phyloP scores from a whole-genome alignment of 2,888 invertebrate genomes.

The Silvanus unidentatus region DNA sequence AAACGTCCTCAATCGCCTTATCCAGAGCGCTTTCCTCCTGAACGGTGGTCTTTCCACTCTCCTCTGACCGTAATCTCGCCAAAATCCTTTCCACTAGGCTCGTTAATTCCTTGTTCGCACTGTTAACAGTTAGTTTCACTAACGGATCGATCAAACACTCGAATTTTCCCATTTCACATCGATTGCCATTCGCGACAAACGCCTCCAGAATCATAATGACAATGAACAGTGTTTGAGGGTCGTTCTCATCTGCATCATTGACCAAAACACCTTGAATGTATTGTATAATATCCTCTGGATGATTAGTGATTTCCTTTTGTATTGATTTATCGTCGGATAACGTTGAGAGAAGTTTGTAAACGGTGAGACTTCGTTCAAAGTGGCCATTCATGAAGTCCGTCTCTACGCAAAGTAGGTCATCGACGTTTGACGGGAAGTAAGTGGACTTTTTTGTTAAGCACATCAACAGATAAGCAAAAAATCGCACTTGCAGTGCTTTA shows the following conservation, averaged over 20 bases:
- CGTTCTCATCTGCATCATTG: conserved; percentile 26
- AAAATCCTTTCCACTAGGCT: conserved; percentile 28
- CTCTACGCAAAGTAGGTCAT: conserved; percentile 42
- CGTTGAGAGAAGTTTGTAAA: conserved; percentile 51
- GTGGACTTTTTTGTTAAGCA: conserved; percentile 33
- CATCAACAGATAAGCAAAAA: conserved; percentile 45
- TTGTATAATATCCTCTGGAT: conserved; percentile 46
- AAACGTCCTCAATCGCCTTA: conserved; percentile 60
- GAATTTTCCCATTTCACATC: conserved; percentile 34
- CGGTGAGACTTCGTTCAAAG: conserved; percentile 44
- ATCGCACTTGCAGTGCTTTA: conserved; percentile 27
- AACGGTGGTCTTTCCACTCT: conserved; percentile 4
- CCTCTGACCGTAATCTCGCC: conserved; percentile 11
- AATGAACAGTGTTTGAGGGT: conserved; percentile 36
- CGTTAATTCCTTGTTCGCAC: conserved; percentile 31
- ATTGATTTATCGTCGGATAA: conserved; percentile 48
- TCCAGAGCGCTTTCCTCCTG: conserved; percentile 50
- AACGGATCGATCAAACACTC: conserved; percentile 34
- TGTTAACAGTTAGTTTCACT: conserved; percentile 26
- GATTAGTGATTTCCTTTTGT: conserved; percentile 44
- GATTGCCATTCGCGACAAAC: conserved; percentile 37
- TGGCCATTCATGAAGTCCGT: conserved; percentile 38
- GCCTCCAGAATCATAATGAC: conserved; percentile 37
- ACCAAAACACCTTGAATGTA: conserved; percentile 49
- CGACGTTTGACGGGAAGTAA: conserved; percentile 34